Conservation (phyloP, 2,888 invertebrate genomes). For the Drosophila niveifrons region DNA sequence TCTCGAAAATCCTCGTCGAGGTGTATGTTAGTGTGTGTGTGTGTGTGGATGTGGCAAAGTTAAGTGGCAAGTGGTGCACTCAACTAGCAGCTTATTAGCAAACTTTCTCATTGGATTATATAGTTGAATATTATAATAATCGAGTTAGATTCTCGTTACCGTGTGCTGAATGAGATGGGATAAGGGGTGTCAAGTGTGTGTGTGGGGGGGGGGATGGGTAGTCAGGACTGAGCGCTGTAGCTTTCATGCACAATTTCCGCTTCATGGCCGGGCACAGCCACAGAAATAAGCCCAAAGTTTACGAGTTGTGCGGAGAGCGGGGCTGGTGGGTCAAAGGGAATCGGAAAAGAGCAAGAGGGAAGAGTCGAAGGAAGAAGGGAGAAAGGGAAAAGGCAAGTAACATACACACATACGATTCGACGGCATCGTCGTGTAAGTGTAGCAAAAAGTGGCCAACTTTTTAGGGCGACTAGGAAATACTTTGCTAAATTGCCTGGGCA, state of each 20-base stretch:
- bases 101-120: slow-evolving; percentile 78
- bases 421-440: slow-evolving; percentile 42
- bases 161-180: slow-evolving; percentile 12
- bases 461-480: slow-evolving; percentile 75
- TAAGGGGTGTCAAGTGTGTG: neutral
- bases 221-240: slow-evolving; percentile 21
- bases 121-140: slow-evolving; percentile 78
- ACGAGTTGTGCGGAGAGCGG: slow-evolving; percentile 34
- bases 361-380: too few species aligned
- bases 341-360: neutral
- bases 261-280: slow-evolving; percentile 57
- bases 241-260: slow-evolving; percentile 77
- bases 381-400: neutral
- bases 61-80: slow-evolving; percentile 55
- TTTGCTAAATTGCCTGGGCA: slow-evolving; percentile 78
- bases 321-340: neutral
- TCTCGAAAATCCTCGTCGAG: slow-evolving; percentile 23
- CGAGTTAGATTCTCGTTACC: slow-evolving; percentile 70
- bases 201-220: neutral
- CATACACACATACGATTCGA: slow-evolving; percentile 10
- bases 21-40: slow-evolving; percentile 3
- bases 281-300: slow-evolving; percentile 74
- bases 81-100: slow-evolving; percentile 79
- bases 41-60: slow-evolving; percentile 26
- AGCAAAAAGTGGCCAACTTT: slow-evolving; percentile 75